Evolutionary conservation across 1,140 invertebrate species (phyloP), one percentile per base, ranked within the genome.

Genomic region (Apis dorsata): DNA sequence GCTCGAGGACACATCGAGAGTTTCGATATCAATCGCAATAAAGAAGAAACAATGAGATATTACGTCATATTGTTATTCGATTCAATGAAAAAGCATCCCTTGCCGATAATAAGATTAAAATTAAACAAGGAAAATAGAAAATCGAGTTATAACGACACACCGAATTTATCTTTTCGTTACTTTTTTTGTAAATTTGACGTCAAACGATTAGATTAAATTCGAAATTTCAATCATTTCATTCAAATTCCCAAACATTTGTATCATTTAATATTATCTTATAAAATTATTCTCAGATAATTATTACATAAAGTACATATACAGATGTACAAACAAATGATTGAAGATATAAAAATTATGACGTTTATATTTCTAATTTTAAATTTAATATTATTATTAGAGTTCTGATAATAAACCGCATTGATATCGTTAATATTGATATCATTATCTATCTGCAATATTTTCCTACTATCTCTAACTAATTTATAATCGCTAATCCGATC

Each of bases 41-140:
- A 60, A 55, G 59, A 78, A 79, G 59, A 62, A 83, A 79, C 71
- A 79, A 86, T 76, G 72, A 72, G 69, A 15, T 24, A 12, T 84
- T 81, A 71, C 34, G 44, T 72, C 79, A 80, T 51, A 13, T 28
- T 53, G 62, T 78, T 51, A 34, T 17, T 44, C 15, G 53, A 60
- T 60, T 69, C 51, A 11, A 66, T 66, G 28, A 11, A 49, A 34
- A 2, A 55, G 65, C 53, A 78, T 59, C 9, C 19, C 9, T 19
- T n/a, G 28, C 11, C 19, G 21, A 28, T 71, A 59, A 73, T 73
- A 15, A 28, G 13, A 24, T 75, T 28, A 19, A 75, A 75, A 51
- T 44, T 34, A 15, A 59, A 66, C 34, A 7, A 44, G 34, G 5
- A 7, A 44, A 44, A 44, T 44, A 7, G 34, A 44, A 44, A 7